Percentiles rank a stretch among this genome's conserved stretches.
Conservation (phyloP, 1,140 invertebrate genomes). For the Augochlora pura region DNA sequence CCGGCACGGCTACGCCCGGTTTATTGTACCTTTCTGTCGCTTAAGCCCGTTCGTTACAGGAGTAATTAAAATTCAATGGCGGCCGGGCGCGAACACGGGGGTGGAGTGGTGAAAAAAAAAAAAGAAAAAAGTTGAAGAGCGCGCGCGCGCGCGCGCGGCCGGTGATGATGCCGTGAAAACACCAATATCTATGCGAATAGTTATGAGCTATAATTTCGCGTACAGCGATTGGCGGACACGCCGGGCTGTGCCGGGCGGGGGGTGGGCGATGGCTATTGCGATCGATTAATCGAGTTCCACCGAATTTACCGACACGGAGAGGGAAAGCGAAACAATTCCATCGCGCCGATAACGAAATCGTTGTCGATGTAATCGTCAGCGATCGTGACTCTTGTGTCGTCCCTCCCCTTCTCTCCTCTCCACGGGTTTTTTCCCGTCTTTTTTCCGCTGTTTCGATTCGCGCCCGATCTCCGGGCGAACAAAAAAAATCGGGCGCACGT, state of each 20-base stretch:
- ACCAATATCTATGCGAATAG: constrained; percentile 50
- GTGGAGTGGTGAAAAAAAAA: no score
- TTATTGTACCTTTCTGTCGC: constrained; percentile 26
- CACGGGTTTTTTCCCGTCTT: no score
- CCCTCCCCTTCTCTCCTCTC: neutral
- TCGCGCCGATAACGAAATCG: neutral
- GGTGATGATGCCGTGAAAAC: constrained; percentile 37
- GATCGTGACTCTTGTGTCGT: constrained; percentile 1
- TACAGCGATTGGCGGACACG: constrained; percentile 38
- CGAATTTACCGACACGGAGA: constrained; percentile 2
- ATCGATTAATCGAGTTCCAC: constrained; percentile 41
- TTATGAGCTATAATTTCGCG: constrained; percentile 55
- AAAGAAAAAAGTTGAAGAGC: neutral
- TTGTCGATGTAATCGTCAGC: constrained; percentile 19
- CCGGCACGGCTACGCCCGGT: neutral
- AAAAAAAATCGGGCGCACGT: neutral
- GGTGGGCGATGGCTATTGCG: constrained; percentile 5
- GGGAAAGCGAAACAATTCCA: constrained; percentile 4
- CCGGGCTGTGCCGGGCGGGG: no score
- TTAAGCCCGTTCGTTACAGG: constrained; percentile 32
- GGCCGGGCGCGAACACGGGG: neutral
- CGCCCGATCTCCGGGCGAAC: neutral
- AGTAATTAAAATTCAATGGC: constrained; percentile 30
- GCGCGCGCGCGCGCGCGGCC: no score
- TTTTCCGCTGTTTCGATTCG: no score